Evolutionary conservation across 2,888 invertebrate genomes (phyloP).

Genomic region (Agrotis exclamationis): DNA sequence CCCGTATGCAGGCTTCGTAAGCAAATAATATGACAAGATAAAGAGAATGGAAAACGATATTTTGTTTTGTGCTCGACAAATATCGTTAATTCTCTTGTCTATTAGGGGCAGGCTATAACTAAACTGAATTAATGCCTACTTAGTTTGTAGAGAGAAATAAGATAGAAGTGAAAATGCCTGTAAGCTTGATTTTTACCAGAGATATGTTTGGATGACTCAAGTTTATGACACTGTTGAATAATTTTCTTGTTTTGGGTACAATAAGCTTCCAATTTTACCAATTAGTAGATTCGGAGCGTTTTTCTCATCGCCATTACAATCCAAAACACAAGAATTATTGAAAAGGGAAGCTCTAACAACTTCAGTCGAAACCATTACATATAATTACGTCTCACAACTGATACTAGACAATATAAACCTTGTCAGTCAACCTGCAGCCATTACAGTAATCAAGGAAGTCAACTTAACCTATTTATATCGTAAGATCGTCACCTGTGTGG

Average conservation of each 20-base stretch:
- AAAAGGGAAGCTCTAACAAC: conserved; percentile 28
- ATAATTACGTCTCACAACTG: conserved; percentile 44
- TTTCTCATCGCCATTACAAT: background rate
- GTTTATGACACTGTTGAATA: background rate
- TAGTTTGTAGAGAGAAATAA: conserved; percentile 26
- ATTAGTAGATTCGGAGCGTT: no score
- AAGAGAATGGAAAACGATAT: conserved; percentile 78
- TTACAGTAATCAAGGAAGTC: conserved; percentile 73
- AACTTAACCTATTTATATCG: conserved; percentile 58
- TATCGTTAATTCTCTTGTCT: conserved; percentile 59
- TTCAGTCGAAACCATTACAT: conserved; percentile 41
- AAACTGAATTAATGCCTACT: conserved; percentile 25
- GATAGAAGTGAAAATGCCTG: conserved; percentile 21
- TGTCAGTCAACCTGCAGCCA: conserved; percentile 48
- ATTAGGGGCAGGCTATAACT: conserved; percentile 40
- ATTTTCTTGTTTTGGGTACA: background rate
- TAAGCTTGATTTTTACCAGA: conserved; percentile 8
- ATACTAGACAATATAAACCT: conserved; percentile 57
- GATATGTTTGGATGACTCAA: background rate
- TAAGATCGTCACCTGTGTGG: conserved; percentile 72
- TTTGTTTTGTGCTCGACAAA: conserved; percentile 66
- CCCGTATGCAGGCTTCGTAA: conserved; percentile 82
- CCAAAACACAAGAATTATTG: conserved; percentile 3
- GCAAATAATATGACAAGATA: conserved; percentile 85
- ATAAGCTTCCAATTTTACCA: background rate